These are phyloP conservation scores for Indicator maculatus DNA, from an alignment of 2,113 vertebrate species.

Conservation along the genomic window DNA sequence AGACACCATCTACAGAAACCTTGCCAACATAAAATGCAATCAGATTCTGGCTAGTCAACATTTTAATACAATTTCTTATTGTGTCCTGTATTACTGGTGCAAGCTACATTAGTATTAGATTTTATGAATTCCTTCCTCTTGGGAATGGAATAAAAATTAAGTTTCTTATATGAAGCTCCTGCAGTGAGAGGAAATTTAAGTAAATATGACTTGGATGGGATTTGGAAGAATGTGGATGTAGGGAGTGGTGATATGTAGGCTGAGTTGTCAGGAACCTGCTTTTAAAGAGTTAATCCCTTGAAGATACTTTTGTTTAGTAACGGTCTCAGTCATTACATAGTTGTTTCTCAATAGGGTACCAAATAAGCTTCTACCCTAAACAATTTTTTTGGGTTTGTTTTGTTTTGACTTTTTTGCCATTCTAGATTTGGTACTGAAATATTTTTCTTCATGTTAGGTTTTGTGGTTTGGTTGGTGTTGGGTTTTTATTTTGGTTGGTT, in stretches of 20 bases:
- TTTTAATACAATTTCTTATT: constrained; percentile 4
- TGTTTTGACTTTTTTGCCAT: no score
- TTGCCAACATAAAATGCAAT: background rate
- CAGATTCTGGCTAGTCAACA: background rate
- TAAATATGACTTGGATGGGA: background rate
- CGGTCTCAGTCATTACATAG: background rate
- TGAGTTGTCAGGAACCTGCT: background rate
- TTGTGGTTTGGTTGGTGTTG: background rate
- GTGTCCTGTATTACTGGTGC: background rate
- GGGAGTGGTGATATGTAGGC: background rate
- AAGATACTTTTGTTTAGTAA: background rate
- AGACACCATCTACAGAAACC: background rate
- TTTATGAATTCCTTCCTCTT: background rate
- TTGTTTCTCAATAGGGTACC: background rate
- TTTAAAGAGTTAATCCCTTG: background rate
- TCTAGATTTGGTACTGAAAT: background rate
- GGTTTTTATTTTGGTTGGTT: background rate
- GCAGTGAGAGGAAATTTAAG: background rate
- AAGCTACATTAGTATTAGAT: background rate
- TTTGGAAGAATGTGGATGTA: background rate
- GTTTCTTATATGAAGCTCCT: background rate
- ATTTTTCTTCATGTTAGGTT: background rate
- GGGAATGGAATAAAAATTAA: background rate
- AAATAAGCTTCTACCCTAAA: background rate
- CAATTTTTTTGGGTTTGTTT: background rate